Evolutionary conservation across 2,113 vertebrate genomes (phyloP).

Genomic region (Trematocara marginatum): DNA sequence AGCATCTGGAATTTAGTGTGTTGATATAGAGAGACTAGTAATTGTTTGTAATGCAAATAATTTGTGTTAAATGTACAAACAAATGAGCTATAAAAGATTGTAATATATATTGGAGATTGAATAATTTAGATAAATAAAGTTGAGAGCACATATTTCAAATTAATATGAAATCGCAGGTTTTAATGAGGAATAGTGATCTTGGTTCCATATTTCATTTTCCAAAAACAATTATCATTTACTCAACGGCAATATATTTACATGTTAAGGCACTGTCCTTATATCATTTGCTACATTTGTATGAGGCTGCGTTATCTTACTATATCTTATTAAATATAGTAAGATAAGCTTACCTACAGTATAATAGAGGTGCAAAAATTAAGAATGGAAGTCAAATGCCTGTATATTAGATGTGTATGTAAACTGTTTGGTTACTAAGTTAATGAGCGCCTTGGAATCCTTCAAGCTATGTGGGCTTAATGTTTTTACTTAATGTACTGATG

Average conservation of each 20-base stretch:
- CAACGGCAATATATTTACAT: not conserved
- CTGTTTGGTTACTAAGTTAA: not conserved
- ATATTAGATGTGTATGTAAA: not conserved
- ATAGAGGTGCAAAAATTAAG: not conserved
- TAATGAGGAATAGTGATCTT: not conserved
- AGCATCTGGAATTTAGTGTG: not conserved
- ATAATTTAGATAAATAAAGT: not conserved
- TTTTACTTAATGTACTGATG: not conserved
- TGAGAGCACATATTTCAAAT: not conserved
- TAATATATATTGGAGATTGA: not conserved
- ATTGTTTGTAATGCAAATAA: not conserved
- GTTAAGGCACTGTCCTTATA: not conserved
- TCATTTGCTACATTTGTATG: not conserved
- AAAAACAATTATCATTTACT: not conserved
- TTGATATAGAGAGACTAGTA: not conserved
- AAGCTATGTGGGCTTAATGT: not conserved
- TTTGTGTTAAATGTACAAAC: not conserved
- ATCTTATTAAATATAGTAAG: not conserved
- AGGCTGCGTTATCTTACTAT: not conserved
- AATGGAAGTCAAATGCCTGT: not conserved
- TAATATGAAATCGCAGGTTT: not conserved
- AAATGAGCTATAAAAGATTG: not conserved
- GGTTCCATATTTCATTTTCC: not conserved
- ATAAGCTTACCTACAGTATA: not conserved
- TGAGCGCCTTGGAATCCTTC: not conserved